phyloP scores from a whole-genome alignment of 2,888 invertebrate species.

The Agrenia bidenticulata region DNA sequence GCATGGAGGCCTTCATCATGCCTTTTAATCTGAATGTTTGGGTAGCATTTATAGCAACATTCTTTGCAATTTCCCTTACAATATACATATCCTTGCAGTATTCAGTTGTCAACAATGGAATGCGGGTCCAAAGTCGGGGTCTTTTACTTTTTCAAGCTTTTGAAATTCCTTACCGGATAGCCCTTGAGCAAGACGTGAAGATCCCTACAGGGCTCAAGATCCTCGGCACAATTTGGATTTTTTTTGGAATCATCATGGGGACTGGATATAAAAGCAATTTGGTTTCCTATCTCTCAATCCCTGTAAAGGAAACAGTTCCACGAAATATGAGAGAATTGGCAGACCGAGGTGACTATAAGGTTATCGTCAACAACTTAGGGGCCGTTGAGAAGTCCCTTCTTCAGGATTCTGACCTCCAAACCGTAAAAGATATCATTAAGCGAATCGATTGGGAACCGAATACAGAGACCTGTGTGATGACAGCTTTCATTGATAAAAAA shows the following conservation, averaged over 20 bases:
- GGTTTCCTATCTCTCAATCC: constrained; percentile 18
- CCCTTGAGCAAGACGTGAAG: background rate
- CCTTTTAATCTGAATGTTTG: background rate
- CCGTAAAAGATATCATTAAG: background rate
- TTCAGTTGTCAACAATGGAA: too few species aligned
- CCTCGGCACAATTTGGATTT: background rate
- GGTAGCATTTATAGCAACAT: background rate
- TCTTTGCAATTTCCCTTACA: too few species aligned
- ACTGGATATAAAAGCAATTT: constrained; percentile 8
- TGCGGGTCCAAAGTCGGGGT: too few species aligned
- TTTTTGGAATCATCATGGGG: background rate
- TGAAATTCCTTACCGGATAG: background rate
- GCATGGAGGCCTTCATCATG: background rate
- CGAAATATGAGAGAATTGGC: background rate
- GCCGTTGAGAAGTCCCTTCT: background rate
- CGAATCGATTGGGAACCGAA: background rate
- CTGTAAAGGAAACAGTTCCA: constrained; percentile 19
- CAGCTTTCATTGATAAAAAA: too few species aligned
- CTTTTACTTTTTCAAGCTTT: too few species aligned
- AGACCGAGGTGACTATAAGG: background rate
- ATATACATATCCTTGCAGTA: too few species aligned
- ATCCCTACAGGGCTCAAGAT: background rate
- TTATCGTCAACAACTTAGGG: background rate
- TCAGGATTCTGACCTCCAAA: background rate
- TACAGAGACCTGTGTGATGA: background rate